phyloP scores from a whole-genome alignment of 2,113 vertebrate species.

The Pterophyllum scalare region DNA sequence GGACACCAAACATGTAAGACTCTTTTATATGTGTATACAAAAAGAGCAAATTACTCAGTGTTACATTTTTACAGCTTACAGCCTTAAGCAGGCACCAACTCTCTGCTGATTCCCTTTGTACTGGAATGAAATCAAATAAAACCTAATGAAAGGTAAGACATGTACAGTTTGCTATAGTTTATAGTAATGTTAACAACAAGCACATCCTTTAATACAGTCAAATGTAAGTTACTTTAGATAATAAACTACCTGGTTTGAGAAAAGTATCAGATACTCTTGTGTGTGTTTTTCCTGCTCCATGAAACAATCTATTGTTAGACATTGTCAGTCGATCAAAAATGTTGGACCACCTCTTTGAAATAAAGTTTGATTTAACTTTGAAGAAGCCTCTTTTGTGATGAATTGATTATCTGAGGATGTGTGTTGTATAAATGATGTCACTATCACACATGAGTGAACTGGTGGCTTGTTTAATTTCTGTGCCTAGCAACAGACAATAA shows the following conservation, averaged over 20 bases:
- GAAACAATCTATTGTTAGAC: constrained; percentile 20
- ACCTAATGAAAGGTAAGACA: neutral
- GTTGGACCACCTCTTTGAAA: constrained; percentile 58
- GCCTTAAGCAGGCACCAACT: neutral
- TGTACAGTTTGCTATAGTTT: neutral
- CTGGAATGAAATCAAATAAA: neutral
- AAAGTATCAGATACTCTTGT: constrained; percentile 11
- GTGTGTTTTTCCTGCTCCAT: constrained; percentile 13
- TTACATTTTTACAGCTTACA: neutral
- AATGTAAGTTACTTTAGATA: neutral
- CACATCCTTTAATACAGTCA: neutral
- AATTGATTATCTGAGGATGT: neutral
- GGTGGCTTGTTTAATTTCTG: neutral
- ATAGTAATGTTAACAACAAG: neutral
- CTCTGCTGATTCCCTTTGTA: neutral
- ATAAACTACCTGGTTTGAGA: constrained; percentile 4
- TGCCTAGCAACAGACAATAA: constrained; percentile 29
- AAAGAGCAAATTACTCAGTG: neutral
- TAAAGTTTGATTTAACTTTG: constrained; percentile 64
- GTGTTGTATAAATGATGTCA: neutral
- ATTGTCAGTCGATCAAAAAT: neutral
- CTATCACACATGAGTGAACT: neutral
- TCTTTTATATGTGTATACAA: neutral
- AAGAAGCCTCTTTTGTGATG: constrained; percentile 40
- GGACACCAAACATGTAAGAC: constrained; percentile 1